Evolutionary conservation across 2,797 vertebrate species (phyloP).

Genomic region (Trachurus trachurus): DNA sequence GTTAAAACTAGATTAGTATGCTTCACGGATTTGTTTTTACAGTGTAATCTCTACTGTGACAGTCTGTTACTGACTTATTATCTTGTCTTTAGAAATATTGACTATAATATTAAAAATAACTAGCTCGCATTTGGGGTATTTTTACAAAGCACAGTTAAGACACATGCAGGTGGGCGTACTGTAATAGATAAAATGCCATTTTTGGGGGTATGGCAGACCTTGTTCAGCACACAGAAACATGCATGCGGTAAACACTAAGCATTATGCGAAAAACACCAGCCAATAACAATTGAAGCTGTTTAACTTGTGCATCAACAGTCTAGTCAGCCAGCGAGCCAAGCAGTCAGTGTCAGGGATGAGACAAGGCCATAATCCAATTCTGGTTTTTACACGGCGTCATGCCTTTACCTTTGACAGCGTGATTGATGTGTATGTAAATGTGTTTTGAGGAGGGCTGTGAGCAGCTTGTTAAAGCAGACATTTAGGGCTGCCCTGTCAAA

Average conservation of each 20-base stretch:
- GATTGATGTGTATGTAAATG: constrained; percentile 87
- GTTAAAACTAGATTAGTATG: neutral
- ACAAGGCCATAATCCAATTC: constrained; percentile 86
- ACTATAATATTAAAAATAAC: neutral
- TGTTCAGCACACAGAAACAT: constrained; percentile 34
- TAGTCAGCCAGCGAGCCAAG: constrained; percentile 76
- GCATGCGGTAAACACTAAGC: constrained; percentile 46
- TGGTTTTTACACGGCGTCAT: constrained; percentile 83
- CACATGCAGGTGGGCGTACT: neutral
- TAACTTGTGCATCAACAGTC: constrained; percentile 80
- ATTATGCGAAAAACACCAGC: constrained; percentile 43
- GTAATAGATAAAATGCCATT: neutral
- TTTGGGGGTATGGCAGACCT: constrained; percentile 5
- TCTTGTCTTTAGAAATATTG: neutral
- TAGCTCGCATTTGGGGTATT: neutral
- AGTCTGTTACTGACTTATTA: neutral
- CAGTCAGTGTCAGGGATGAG: constrained; percentile 81
- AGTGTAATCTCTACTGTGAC: too few species aligned
- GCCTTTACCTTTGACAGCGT: constrained; percentile 83
- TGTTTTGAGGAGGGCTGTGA: constrained; percentile 84
- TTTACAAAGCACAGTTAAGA: constrained; percentile 6
- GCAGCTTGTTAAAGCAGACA: constrained; percentile 85
- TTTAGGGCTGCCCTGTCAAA: constrained; percentile 79
- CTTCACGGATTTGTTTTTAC: too few species aligned
- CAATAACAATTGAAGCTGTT: constrained; percentile 74